Evolutionary conservation across 2,797 vertebrate genomes (phyloP).

Genomic region (Poeciliopsis paucimaculata): DNA sequence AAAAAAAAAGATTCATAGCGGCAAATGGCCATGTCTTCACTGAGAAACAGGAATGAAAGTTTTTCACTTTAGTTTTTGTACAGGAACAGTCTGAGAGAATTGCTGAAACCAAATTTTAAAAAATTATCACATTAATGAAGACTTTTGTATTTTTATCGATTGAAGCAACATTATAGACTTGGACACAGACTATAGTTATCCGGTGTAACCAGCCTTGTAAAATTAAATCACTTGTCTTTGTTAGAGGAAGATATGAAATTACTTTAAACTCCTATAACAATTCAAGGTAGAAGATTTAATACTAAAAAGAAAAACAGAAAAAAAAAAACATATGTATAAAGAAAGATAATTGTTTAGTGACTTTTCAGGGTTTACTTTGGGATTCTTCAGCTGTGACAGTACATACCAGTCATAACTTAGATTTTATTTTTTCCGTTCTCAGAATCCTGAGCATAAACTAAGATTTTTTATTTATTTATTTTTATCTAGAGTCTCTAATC

Average conservation of each 20-base stretch:
- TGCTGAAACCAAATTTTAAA: background rate
- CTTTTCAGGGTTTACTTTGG: background rate
- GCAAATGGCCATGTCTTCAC: background rate
- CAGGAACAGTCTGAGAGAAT: constrained; percentile 17
- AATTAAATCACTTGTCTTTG: background rate
- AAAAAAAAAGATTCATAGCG: constrained; percentile 1
- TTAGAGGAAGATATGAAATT: background rate
- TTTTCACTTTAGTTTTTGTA: background rate
- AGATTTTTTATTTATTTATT: too few relatives aligned
- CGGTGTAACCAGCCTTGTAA: background rate
- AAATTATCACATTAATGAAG: background rate
- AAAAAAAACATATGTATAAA: background rate
- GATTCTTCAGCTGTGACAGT: background rate
- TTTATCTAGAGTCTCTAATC: background rate
- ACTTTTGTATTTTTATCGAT: background rate
- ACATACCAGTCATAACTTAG: background rate
- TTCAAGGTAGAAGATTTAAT: background rate
- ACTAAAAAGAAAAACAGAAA: background rate
- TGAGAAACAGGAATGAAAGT: background rate
- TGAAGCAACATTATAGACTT: background rate
- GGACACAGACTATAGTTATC: background rate
- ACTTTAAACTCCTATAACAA: background rate
- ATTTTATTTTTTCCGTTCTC: background rate
- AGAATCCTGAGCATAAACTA: background rate
- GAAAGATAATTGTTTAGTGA: background rate